These are phyloP conservation scores for Masnerella sp. DNA, from an alignment of 2,888 invertebrate species.

Conservation along the genomic window DNA sequence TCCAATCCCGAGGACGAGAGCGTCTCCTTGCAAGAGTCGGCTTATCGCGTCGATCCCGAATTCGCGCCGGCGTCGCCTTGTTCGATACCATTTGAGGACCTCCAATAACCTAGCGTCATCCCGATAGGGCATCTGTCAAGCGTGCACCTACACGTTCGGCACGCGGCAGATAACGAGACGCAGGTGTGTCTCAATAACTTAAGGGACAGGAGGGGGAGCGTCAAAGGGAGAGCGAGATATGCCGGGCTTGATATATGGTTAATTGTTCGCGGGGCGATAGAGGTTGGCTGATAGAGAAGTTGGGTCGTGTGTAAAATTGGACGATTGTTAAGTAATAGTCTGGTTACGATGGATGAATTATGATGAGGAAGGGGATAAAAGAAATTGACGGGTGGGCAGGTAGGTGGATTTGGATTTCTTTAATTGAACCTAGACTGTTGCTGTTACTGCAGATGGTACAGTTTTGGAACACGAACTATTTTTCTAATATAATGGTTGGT, in stretches of 20 bases:
- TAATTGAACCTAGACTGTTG: no score
- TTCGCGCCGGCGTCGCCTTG: constrained; percentile 63
- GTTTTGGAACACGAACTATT: no score
- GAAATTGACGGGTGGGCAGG: no score
- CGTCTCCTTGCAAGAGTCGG: constrained; percentile 33
- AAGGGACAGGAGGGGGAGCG: constrained; percentile 3
- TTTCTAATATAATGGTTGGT: no score
- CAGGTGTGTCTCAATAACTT: constrained; percentile 56
- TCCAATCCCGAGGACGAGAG: constrained; percentile 3
- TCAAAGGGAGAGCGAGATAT: constrained; percentile 24
- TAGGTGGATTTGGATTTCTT: no score
- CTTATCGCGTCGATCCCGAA: constrained; percentile 66
- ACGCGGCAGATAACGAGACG: constrained; percentile 44
- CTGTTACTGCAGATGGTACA: no score
- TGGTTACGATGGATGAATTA: no score
- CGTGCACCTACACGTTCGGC: constrained; percentile 68
- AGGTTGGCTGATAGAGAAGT: no score
- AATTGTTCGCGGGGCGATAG: no score
- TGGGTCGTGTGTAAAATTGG: no score
- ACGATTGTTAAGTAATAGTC: no score
- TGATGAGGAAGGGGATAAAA: no score
- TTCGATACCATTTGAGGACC: constrained; percentile 74
- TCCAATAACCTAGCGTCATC: constrained; percentile 73
- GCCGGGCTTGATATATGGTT: constrained; percentile 12
- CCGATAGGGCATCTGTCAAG: constrained; percentile 72